These are phyloP conservation scores for Meiosimyza decipiens DNA, from an alignment of 2,888 invertebrate genomes.

Conservation along the genomic window DNA sequence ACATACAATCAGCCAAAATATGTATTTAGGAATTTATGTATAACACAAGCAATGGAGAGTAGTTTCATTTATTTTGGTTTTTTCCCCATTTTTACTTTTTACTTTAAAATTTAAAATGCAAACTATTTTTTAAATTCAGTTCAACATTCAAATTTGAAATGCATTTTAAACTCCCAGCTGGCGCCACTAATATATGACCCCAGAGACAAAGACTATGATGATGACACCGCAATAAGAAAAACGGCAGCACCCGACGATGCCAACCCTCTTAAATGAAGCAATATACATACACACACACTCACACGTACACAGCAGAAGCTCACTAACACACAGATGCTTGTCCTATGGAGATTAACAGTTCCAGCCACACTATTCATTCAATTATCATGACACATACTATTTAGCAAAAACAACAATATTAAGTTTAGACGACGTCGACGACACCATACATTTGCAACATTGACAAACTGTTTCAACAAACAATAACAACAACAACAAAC, in stretches of 20 bases:
- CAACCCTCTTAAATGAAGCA: neutral
- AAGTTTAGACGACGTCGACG: neutral
- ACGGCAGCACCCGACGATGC: neutral
- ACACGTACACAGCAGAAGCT: too few relatives aligned
- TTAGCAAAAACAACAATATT: conserved; percentile 16
- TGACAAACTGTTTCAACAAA: neutral
- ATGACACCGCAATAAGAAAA: neutral
- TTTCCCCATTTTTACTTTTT: too few relatives aligned
- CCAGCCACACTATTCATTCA: conserved; percentile 6
- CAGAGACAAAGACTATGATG: neutral
- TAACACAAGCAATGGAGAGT: too few relatives aligned
- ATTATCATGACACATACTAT: conserved; percentile 23
- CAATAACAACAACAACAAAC: neutral
- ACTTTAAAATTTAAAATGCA: too few relatives aligned
- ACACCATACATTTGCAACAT: neutral
- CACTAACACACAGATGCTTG: too few relatives aligned
- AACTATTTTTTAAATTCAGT: neutral
- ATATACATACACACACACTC: too few relatives aligned
- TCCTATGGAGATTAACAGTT: too few relatives aligned
- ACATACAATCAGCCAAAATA: too few relatives aligned
- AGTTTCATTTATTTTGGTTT: too few relatives aligned
- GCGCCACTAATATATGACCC: conserved; percentile 1
- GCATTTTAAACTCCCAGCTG: neutral
- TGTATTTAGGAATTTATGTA: too few relatives aligned
- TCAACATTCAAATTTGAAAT: neutral